Evolutionary conservation across 2,797 vertebrate genomes (phyloP), one percentile per base, ranked within the genome.

Genomic region (Pangasius mekongensis): DNA sequence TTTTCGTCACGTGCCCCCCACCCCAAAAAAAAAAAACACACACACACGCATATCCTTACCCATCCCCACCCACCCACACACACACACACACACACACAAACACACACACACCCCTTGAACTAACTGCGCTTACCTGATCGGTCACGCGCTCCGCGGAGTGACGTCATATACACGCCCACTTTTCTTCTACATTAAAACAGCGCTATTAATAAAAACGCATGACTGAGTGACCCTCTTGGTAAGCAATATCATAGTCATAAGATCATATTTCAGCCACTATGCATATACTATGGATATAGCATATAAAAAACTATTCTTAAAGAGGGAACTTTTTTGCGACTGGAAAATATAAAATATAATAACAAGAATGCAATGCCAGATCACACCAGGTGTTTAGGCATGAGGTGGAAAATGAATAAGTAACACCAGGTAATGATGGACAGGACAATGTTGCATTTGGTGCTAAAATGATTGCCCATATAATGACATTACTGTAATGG

Each of bases 101-200:
- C 13, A 27, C 74, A 27, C 13, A 52, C 33, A 9, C 43, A 33
- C 47, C 47, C 64, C 43, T 43, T 52, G 0, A 67, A 33, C 43
- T 27, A 64, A 47, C 84, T 54, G 77, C 43, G 88, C 60, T 86
- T 85, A 91, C 90, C 91, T 91, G 88, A 87, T 89, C 89, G 2
- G 76, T 87, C 85, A 56, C 67, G 27, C 88, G 84, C 85, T 49
- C 82, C 69, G 83, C 71, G 64, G 64, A 74, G 71, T 91, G 91
- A 91, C 91, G 91, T 91, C 88, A 91, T 85, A 52, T 22, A 56
- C 86, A 87, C 90, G 80, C 89, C 85, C 60, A 88, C 91, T 58
- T 87, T 85, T 56, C 24, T 22, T 52, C 69, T 39, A 36, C 52
- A 4, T 43, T 54, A 43, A 82, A 62, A 58, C 81, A n/a, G 60